Evolutionary conservation across 2,888 invertebrate genomes (phyloP).

Genomic region (Eristalis pertinax): DNA sequence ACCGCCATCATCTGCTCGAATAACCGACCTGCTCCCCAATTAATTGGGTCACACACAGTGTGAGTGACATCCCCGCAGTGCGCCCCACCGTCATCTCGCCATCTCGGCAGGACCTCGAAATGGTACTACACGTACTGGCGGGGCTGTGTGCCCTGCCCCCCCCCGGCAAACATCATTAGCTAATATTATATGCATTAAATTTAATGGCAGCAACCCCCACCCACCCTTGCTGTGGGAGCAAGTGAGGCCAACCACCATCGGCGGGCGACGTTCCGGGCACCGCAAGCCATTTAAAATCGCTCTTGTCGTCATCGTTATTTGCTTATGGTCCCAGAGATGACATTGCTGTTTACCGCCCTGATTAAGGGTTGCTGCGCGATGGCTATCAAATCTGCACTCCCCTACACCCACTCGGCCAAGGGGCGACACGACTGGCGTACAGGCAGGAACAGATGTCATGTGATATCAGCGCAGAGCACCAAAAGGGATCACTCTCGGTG

Average conservation of each 20-base stretch:
- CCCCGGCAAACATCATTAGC: constrained; percentile 80
- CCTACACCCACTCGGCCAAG: not conserved
- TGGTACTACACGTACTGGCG: not conserved
- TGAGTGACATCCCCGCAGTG: not conserved
- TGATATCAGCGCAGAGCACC: constrained; percentile 49
- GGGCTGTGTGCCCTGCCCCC: constrained; percentile 18
- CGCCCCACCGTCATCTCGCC: not conserved
- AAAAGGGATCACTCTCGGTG: constrained; percentile 58
- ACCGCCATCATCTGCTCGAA: constrained; percentile 41
- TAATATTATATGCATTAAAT: constrained; percentile 82
- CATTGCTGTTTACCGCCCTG: constrained; percentile 64
- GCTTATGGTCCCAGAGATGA: constrained; percentile 52
- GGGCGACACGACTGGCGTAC: constrained; percentile 5
- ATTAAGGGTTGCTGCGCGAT: constrained; percentile 62
- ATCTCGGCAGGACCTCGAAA: constrained; percentile 10
- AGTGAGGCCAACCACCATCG: not conserved
- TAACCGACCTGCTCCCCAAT: constrained; percentile 53
- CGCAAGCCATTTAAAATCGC: constrained; percentile 64
- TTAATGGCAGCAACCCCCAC: constrained; percentile 79
- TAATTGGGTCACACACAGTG: constrained; percentile 69
- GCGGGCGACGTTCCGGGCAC: constrained; percentile 21
- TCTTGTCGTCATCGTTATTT: constrained; percentile 54
- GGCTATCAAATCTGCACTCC: constrained; percentile 53
- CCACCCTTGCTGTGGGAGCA: not conserved
- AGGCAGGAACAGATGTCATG: constrained; percentile 62